These are phyloP conservation scores for Drosophila varians DNA, from an alignment of 1,140 invertebrate genomes.

Conservation along the genomic window DNA sequence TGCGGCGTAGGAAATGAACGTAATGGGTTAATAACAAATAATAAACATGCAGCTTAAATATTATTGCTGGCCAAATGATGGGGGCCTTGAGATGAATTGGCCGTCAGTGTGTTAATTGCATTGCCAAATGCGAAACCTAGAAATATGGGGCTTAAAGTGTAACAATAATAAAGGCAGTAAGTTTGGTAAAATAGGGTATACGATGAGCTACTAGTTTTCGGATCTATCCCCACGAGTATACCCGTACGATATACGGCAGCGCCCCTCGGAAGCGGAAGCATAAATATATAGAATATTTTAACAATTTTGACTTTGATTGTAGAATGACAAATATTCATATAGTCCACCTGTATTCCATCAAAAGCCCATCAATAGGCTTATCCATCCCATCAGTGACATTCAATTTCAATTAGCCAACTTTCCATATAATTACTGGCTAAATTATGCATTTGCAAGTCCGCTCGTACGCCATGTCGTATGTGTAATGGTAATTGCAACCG, in stretches of 20 bases:
- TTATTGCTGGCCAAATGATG: conserved; percentile 59
- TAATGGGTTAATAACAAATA: conserved; percentile 56
- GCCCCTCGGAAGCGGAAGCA: no score
- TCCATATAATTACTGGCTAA: conserved; percentile 57
- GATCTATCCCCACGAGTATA: no score
- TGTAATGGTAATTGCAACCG: conserved; percentile 64
- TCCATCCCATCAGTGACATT: conserved; percentile 14
- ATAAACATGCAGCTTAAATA: conserved; percentile 60
- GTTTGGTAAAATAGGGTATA: no score
- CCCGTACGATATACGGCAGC: no score
- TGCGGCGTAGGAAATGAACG: conserved; percentile 43
- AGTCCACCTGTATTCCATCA: background rate
- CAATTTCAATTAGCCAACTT: conserved; percentile 55
- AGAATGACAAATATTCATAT: background rate
- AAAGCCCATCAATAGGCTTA: background rate
- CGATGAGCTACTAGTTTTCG: no score
- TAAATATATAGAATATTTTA: background rate
- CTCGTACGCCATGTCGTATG: conserved; percentile 47
- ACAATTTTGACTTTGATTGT: background rate
- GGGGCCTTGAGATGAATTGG: conserved; percentile 61
- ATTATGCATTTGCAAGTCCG: conserved; percentile 52
- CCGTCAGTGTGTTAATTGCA: conserved; percentile 60
- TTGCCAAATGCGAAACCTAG: conserved; percentile 42
- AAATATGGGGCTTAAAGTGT: conserved; percentile 27
- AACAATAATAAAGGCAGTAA: conserved; percentile 11